Conservation (phyloP, 2,888 invertebrate genomes). For the Sesamia inferens region DNA sequence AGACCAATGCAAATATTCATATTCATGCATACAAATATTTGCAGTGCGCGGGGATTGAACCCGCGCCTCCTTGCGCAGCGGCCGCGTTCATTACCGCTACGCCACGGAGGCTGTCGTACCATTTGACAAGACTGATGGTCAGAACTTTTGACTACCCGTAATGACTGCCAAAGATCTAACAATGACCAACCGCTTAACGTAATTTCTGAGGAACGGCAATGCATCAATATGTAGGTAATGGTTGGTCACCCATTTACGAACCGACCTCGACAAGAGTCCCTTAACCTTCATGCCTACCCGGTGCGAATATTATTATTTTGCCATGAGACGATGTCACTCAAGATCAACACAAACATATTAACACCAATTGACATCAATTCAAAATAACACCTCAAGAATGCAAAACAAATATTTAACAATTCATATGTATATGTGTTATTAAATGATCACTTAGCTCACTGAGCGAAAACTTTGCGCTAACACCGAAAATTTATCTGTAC, state of each 20-base stretch:
- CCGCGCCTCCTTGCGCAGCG: no score
- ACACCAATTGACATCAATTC: not conserved
- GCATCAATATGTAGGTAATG: no score
- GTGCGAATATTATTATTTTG: not conserved
- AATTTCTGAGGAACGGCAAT: no score
- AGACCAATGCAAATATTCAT: no score
- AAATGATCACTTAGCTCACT: conserved; percentile 39
- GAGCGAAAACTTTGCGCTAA: conserved; percentile 22
- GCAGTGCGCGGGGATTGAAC: no score
- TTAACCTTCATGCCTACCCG: not conserved
- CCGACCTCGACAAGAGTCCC: no score
- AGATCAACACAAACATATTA: not conserved
- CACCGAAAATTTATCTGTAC: conserved; percentile 10
- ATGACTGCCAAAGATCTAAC: not conserved
- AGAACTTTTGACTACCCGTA: not conserved
- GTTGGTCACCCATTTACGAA: no score
- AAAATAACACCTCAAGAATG: conserved; percentile 1
- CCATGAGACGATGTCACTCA: not conserved
- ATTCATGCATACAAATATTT: no score
- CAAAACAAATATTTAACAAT: conserved; percentile 21
- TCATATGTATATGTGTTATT: conserved; percentile 15
- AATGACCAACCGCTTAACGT: not conserved
- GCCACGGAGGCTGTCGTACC: no score
- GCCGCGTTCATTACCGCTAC: no score
- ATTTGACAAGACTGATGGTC: no score